A percentile compares a stretch with the other conserved stretches of the same genome.
These are phyloP conservation scores for Endotricha flammealis DNA, from an alignment of 2,888 invertebrate genomes.

Conservation along the genomic window DNA sequence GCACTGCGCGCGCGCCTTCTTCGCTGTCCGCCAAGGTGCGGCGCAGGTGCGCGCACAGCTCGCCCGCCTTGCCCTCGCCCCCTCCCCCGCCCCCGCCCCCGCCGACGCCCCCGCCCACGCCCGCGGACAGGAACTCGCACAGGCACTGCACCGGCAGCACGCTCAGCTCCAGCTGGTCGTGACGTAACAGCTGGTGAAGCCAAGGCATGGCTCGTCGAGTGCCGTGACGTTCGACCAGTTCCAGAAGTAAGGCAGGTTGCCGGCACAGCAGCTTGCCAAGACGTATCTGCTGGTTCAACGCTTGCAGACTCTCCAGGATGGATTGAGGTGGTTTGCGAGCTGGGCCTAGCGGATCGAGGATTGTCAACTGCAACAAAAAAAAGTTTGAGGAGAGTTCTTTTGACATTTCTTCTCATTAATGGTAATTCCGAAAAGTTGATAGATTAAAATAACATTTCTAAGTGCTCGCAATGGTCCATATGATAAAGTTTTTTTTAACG, in stretches of 20 bases:
- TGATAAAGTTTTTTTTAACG: too few relatives aligned
- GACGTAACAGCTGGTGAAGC: slow-evolving; percentile 95
- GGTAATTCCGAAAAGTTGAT: too few relatives aligned
- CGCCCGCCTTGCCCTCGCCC: slow-evolving; percentile 77
- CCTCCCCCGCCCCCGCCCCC: slow-evolving; percentile 31
- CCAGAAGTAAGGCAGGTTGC: slow-evolving; percentile 93
- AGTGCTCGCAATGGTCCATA: too few relatives aligned
- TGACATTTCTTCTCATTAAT: too few relatives aligned
- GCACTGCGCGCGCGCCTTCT: slow-evolving; percentile 87
- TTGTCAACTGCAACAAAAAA: slow-evolving; percentile 78
- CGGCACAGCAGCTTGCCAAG: slow-evolving; percentile 94
- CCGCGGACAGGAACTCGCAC: slow-evolving; percentile 94
- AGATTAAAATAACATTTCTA: too few relatives aligned
- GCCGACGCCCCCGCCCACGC: slow-evolving; percentile 45
- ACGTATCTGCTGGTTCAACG: slow-evolving; percentile 86
- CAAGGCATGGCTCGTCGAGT: slow-evolving; percentile 97
- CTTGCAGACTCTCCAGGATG: slow-evolving; percentile 88
- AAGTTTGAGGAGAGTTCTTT: too few relatives aligned
- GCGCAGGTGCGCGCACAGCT: slow-evolving; percentile 80
- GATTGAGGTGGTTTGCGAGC: slow-evolving; percentile 88
- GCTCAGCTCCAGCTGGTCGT: slow-evolving; percentile 91
- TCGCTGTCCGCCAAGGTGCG: slow-evolving; percentile 70
- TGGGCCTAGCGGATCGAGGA: slow-evolving; percentile 90
- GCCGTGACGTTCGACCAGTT: slow-evolving; percentile 93
- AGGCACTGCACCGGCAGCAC: slow-evolving; percentile 98